A percentile compares a stretch with the other conserved stretches of the same genome.
Evolutionary conservation across 2,113 vertebrate genomes (phyloP).

Genomic region (Ageneiosus marmoratus): DNA sequence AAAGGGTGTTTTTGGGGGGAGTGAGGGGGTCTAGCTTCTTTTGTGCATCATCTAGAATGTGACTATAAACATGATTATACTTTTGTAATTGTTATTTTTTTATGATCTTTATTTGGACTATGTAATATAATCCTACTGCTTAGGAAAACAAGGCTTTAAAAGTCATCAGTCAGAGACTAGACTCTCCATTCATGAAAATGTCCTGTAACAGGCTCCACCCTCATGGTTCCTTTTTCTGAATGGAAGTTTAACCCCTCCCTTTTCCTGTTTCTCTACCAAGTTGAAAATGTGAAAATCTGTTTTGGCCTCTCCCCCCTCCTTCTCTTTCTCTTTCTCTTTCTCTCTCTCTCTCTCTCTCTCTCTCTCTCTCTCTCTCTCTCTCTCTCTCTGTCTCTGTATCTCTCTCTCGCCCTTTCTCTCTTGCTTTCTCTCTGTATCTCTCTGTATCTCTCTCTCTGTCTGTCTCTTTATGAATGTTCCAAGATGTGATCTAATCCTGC

Average conservation of each 20-base stretch:
- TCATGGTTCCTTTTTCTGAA: conserved; percentile 57
- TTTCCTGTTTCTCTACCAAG: conserved; percentile 55
- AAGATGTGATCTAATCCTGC: conserved; percentile 76
- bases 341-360: conserved; percentile 15
- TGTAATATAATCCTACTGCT: neutral
- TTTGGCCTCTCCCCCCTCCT: too few species aligned
- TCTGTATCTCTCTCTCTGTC: conserved; percentile 43
- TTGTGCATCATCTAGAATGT: neutral
- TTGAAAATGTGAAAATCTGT: conserved; percentile 65
- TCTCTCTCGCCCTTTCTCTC: conserved; percentile 30
- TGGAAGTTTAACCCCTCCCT: conserved; percentile 50
- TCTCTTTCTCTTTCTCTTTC: neutral
- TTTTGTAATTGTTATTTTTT: neutral
- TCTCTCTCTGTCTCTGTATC: neutral
- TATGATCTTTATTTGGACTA: too few species aligned
- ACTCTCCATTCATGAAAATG: conserved; percentile 57
- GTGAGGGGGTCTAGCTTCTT: neutral
- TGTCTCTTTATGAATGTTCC: conserved; percentile 64
- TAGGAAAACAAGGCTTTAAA: neutral
- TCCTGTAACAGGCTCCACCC: conserved; percentile 49
- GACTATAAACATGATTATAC: neutral
- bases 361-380: neutral
- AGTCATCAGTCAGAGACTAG: neutral
- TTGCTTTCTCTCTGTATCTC: conserved; percentile 47
- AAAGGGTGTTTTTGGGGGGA: too few species aligned